Base-by-base conservation (phyloP, 2,113 vertebrate genomes). In the Rhipidura dahli region DNA sequence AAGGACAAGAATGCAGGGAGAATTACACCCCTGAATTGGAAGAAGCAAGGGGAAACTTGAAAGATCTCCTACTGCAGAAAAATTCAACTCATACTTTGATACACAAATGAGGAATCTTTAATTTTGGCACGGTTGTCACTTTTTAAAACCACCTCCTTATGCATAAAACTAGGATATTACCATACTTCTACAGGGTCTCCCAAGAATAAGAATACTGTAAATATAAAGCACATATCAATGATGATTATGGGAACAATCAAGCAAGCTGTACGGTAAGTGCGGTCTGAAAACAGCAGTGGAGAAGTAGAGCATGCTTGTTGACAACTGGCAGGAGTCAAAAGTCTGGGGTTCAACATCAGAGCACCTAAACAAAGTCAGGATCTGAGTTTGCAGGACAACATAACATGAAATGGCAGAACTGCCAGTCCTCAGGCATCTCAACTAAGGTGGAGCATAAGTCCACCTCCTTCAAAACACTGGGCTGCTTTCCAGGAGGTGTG, bases 51-150 rank as follows among this genome's bases (percentile, higher is more conserved):
- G 27, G 26, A 84, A 86, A 75, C 6, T 39, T 2, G 1, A 66
- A 42, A 73, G 30, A 35, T 33, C 57, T 30, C 18, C 23, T 75
- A 59, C 3, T 73, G 60, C 27, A 83, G 54, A 70, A 78, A 68
- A 83, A 49, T 60, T 4, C 5, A 80, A 13, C 47, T 86, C 35
- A 3, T 17, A 63, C 4, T 20, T 23, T 70, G 35, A 78, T 35
- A 68, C 10, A 63, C 0, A 3, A 87, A 87, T 1, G 1, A 73
- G 0, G 2, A 16, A 28, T 27, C 61, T 65, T 83, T 49, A 69
- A 66, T 71, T 81, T 73, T 65, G 16, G 40, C 24, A 63, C 64
- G 22, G 13, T 2, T 44, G 24, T 64, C 33, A 45, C 35, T 70
- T 87, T 82, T 72, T 44, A 23, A 81, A 89, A 64, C 15, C 44